These are phyloP conservation scores for Turritopsis dohrnii DNA, from an alignment of 30 jellyfish, hydroid and myxozoan genomes.

Conservation along the genomic window DNA sequence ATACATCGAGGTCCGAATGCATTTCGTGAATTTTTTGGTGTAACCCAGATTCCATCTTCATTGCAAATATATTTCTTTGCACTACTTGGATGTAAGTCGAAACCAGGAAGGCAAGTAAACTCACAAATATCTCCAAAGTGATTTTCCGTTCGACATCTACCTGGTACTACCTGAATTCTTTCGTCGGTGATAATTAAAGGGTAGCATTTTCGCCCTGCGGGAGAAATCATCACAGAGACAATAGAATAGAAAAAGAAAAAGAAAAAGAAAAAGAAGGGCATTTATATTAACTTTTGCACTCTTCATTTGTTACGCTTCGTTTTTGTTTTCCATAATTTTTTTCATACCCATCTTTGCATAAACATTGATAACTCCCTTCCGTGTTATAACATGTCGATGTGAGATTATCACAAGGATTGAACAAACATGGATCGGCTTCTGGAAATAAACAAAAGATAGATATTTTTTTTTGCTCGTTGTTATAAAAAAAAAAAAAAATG, in stretches of 20 bases:
- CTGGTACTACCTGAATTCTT: neutral
- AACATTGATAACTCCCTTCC: neutral
- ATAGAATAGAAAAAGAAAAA: neutral
- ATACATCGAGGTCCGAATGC: neutral
- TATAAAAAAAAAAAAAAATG: neutral
- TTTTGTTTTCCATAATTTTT: neutral
- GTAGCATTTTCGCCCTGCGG: neutral
- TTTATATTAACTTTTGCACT: neutral
- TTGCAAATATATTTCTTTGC: neutral
- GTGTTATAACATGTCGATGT: constrained; percentile 1
- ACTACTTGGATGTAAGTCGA: neutral
- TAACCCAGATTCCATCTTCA: neutral
- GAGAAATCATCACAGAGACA: neutral
- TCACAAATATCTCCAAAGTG: constrained; percentile 9
- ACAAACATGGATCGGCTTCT: neutral
- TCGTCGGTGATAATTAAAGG: neutral
- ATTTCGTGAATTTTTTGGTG: neutral
- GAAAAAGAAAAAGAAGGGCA: neutral
- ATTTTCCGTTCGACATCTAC: neutral
- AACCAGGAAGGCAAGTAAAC: neutral
- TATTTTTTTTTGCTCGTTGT: neutral
- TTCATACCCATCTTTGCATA: constrained; percentile 7
- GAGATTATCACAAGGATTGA: neutral
- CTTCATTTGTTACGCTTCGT: neutral
- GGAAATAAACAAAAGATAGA: neutral